Evolutionary conservation across 2,113 vertebrate species (phyloP).

Genomic region (Oreochromis spilurus): DNA sequence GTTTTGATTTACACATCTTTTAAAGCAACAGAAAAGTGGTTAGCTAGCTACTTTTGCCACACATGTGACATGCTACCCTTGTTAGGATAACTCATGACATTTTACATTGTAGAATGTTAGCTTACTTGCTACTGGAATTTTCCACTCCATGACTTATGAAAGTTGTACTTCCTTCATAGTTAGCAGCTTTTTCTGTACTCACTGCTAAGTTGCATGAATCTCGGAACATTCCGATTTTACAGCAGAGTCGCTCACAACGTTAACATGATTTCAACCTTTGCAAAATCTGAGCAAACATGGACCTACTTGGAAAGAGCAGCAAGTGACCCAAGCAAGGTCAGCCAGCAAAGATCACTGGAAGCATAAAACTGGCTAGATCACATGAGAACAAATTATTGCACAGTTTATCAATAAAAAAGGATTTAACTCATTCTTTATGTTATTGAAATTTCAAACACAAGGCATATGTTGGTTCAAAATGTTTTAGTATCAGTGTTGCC

Average conservation of each 20-base stretch:
- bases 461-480: background rate
- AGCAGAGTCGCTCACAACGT: background rate
- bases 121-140: background rate
- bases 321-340: background rate
- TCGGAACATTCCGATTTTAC: background rate
- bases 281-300: background rate
- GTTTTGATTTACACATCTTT: background rate
- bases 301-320: background rate
- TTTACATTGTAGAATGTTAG: background rate
- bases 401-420: background rate
- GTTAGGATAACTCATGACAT: background rate
- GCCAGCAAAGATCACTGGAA: background rate
- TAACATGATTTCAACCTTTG: background rate
- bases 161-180: background rate
- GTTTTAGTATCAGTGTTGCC: background rate
- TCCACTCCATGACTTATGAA: background rate
- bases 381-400: background rate
- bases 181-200: background rate
- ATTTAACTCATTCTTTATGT: background rate
- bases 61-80: background rate
- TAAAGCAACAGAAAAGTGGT: background rate
- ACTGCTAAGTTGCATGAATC: background rate
- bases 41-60: background rate
- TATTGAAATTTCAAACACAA: background rate
- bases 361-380: background rate